Percentiles rank a stretch among this genome's conserved stretches.
These are phyloP conservation scores for Planiliza haematocheilus DNA, from an alignment of 2,113 vertebrate genomes.

Conservation along the genomic window DNA sequence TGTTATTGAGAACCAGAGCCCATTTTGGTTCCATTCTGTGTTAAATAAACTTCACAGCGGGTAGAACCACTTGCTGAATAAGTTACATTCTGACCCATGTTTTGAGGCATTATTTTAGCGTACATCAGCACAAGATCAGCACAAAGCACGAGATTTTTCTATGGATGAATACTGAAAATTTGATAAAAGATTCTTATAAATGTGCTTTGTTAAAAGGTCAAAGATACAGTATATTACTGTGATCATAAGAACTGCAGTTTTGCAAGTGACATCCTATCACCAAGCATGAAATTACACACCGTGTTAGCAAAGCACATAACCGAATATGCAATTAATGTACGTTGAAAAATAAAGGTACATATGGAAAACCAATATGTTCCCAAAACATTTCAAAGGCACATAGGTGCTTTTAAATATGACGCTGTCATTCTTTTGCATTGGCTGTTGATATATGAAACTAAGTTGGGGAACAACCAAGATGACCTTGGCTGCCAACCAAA, in stretches of 20 bases:
- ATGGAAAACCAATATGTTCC: neutral
- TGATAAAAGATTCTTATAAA: no score
- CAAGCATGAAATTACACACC: neutral
- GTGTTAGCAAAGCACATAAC: neutral
- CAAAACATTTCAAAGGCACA: neutral
- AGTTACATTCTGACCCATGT: no score
- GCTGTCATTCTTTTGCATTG: constrained; percentile 7
- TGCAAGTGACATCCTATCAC: neutral
- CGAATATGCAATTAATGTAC: neutral
- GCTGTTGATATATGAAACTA: neutral
- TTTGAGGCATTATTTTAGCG: no score
- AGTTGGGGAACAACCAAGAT: neutral
- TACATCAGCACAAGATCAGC: no score
- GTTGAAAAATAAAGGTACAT: neutral
- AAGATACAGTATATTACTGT: no score
- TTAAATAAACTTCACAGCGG: no score
- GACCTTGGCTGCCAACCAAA: neutral
- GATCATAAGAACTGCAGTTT: neutral
- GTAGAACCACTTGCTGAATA: no score
- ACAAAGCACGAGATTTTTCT: no score
- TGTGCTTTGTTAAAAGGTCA: no score
- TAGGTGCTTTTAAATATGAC: neutral
- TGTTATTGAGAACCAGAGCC: no score
- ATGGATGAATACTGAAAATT: no score
- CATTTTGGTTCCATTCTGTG: no score